These are phyloP conservation scores for Thaleichthys pacificus DNA, from an alignment of 2,797 vertebrate species.

Conservation along the genomic window DNA sequence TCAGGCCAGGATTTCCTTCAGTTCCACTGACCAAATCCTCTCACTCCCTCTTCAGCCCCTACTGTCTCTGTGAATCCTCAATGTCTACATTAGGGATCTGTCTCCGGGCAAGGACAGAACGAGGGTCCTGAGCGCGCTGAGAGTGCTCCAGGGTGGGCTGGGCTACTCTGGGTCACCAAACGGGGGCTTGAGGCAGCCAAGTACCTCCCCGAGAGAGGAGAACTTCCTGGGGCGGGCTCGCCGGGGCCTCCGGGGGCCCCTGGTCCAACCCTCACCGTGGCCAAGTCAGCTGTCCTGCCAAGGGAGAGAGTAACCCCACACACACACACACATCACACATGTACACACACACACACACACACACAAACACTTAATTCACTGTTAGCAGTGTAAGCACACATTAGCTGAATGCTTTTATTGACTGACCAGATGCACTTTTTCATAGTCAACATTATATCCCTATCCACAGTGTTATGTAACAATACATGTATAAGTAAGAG, in stretches of 20 bases:
- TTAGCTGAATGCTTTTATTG: too few species aligned
- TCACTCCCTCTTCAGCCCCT: not conserved
- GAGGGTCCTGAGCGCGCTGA: conserved; percentile 26
- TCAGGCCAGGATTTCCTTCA: not conserved
- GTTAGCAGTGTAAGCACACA: too few species aligned
- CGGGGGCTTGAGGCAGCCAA: conserved; percentile 63
- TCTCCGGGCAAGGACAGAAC: not conserved
- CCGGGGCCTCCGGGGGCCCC: conserved; percentile 43
- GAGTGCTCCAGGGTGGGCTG: not conserved
- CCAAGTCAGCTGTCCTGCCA: conserved; percentile 78
- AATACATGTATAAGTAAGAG: too few species aligned
- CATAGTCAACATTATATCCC: too few species aligned
- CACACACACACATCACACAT: not conserved
- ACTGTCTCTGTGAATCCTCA: conserved; percentile 3
- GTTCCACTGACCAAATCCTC: conserved; percentile 11
- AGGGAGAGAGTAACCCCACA: conserved; percentile 14
- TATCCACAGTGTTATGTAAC: too few species aligned
- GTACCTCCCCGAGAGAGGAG: conserved; percentile 58
- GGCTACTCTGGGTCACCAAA: conserved; percentile 55
- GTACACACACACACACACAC: not conserved
- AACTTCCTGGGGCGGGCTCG: conserved; percentile 54
- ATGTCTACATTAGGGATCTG: not conserved
- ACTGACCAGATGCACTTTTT: too few species aligned
- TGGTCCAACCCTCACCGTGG: conserved; percentile 24
- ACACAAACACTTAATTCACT: not conserved